phyloP scores from a whole-genome alignment of 2,797 vertebrate species.

The Acestrorhynchus altus region DNA sequence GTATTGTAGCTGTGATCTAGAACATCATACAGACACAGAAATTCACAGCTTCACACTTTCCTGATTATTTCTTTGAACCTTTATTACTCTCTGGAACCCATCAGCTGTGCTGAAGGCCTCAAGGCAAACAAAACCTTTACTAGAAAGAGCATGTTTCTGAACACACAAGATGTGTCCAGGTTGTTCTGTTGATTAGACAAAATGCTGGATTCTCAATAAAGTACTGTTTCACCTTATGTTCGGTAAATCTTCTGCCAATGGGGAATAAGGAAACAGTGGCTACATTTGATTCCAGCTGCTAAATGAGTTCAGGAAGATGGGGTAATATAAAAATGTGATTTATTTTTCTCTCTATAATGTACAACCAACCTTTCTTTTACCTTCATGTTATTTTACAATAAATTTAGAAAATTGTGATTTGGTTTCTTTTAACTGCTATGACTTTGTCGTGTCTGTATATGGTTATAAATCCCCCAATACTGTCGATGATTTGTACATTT shows the following conservation, averaged over 20 bases:
- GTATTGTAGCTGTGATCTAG: background rate
- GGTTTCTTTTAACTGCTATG: too few species aligned
- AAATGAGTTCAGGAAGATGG: background rate
- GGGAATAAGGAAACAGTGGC: constrained; percentile 6
- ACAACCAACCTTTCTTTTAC: too few species aligned
- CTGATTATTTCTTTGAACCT: background rate
- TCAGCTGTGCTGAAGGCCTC: background rate
- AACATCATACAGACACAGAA: background rate
- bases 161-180: constrained; percentile 9
- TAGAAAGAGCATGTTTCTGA: constrained; percentile 4
- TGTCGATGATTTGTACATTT: too few species aligned
- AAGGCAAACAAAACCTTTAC: background rate
- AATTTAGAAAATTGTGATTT: too few species aligned
- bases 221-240: constrained; percentile 31
- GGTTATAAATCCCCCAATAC: too few species aligned
- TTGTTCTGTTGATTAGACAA: constrained; percentile 29
- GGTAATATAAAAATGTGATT: background rate
- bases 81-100: background rate
- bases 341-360: too few species aligned
- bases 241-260: background rate
- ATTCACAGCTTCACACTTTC: background rate
- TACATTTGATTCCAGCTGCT: background rate
- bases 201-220: constrained; percentile 20
- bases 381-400: too few species aligned
- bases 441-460: too few species aligned